phyloP scores from a whole-genome alignment of 2,113 vertebrate species.

The rabbit (Oryctolagus cuniculus) region mOryCun1.1 NC_091448.1:1526501-1527000 shows the following conservation, averaged over 20 bases:
- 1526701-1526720: no score
- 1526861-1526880: no score
- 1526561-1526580: not conserved
- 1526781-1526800: not conserved
- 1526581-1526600: not conserved
- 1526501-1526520: conserved; percentile 96
- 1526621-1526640: accelerated
- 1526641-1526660: not conserved
- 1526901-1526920: accelerated
- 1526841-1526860: accelerated
- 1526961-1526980: no score
- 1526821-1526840: accelerated
- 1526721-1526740: accelerated
- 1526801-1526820: not conserved
- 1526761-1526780: not conserved
- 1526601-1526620: accelerated
- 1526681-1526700: not conserved
- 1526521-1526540: conserved; percentile 99
- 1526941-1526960: no score
- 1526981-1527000: no score
- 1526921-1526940: no score
- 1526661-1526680: not conserved
- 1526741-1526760: not conserved
- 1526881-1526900: no score
- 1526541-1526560: conserved; percentile 99